These are phyloP conservation scores for Eurystomus gularis DNA, from an alignment of 2,113 vertebrate genomes.

Conservation along the genomic window DNA sequence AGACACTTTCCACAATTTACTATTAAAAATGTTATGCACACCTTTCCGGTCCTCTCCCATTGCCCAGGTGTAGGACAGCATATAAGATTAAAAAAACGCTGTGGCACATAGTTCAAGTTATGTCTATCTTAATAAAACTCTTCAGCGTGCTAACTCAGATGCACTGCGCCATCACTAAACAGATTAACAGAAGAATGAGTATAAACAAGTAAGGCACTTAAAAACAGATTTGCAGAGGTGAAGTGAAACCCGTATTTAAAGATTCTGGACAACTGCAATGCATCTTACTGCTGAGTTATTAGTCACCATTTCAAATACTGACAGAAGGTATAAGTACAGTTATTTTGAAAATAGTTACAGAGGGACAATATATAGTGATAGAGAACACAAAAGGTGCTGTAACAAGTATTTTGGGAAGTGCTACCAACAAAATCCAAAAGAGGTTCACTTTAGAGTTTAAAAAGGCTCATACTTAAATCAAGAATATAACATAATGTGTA, in stretches of 20 bases:
- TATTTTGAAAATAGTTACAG: not conserved
- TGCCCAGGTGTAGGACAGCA: too few species aligned
- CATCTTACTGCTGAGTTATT: not conserved
- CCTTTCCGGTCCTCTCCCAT: not conserved
- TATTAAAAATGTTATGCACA: not conserved
- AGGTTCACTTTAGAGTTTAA: not conserved
- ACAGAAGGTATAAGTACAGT: not conserved
- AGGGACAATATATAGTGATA: not conserved
- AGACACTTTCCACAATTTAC: not conserved
- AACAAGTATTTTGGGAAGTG: not conserved
- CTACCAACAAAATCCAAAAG: not conserved
- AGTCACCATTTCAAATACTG: not conserved
- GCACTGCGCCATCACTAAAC: not conserved
- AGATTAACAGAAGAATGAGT: not conserved
- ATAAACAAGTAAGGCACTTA: not conserved
- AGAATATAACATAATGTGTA: not conserved
- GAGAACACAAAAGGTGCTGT: not conserved
- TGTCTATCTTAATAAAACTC: not conserved
- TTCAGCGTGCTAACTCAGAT: not conserved
- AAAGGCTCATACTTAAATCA: not conserved
- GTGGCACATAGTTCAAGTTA: not conserved
- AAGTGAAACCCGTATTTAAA: not conserved
- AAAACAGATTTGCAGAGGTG: not conserved
- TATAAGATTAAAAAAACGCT: not conserved
- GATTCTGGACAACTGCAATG: not conserved